These are phyloP conservation scores for Syndactyla subalaris DNA, from an alignment of 2,797 vertebrate species.

Conservation along the genomic window DNA sequence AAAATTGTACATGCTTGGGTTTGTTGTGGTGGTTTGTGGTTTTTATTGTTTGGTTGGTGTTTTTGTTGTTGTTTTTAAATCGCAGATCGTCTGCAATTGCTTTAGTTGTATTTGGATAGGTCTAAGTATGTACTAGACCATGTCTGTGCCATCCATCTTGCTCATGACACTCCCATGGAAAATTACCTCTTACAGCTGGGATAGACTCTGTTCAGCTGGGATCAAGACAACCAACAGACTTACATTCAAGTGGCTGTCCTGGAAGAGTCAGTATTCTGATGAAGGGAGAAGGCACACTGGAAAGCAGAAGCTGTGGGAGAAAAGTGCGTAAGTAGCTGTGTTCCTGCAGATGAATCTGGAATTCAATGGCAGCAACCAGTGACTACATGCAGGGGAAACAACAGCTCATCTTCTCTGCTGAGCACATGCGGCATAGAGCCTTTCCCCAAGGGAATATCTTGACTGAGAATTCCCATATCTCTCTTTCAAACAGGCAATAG, in stretches of 20 bases:
- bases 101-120: not conserved
- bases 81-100: not conserved
- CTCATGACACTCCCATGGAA: not conserved
- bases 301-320: not conserved
- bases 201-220: not conserved
- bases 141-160: not conserved
- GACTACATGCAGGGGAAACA: not conserved
- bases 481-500: not conserved
- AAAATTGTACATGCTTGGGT: not conserved
- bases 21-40: not conserved
- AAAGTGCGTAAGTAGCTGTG: not conserved
- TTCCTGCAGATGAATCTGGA: not conserved
- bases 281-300: not conserved
- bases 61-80: not conserved
- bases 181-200: not conserved
- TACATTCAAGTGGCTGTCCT: not conserved
- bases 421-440: not conserved
- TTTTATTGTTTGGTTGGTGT: too few species aligned
- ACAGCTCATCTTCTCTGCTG: not conserved
- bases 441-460: not conserved
- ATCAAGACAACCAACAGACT: not conserved
- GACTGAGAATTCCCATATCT: not conserved
- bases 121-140: not conserved
- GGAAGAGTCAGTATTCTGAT: not conserved
- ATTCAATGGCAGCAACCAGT: not conserved